phyloP scores from a whole-genome alignment of 2,888 invertebrate genomes.

The Campoplex nolae region DNA sequence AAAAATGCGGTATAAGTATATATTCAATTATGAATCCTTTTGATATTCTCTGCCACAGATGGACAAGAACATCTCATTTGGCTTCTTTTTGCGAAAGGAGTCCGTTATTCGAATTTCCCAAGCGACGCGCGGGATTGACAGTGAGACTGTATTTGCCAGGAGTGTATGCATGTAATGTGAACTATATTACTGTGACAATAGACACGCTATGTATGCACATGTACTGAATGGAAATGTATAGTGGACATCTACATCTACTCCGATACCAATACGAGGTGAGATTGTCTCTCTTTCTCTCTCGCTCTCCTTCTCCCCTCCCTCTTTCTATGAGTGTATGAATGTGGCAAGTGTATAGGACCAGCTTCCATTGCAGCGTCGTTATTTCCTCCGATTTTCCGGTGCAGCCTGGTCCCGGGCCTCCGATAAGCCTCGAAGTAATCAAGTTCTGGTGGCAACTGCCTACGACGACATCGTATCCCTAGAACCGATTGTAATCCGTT shows the following conservation, averaged over 20 bases:
- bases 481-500: conserved; percentile 69
- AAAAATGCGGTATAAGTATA: not conserved
- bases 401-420: conserved; percentile 70
- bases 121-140: conserved; percentile 28
- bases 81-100: conserved; percentile 19
- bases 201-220: not conserved
- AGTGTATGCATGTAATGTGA: conserved; percentile 11
- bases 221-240: not conserved
- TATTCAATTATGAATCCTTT: conserved; percentile 17
- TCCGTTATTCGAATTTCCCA: conserved; percentile 59
- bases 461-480: conserved; percentile 70
- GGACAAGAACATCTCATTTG: conserved; percentile 34
- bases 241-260: conserved; percentile 11
- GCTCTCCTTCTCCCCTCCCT: not conserved
- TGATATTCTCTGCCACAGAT: conserved; percentile 19
- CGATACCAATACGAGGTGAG: conserved; percentile 19
- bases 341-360: conserved; percentile 18
- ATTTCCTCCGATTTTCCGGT: conserved; percentile 76
- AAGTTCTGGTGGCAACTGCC: conserved; percentile 78
- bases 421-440: conserved; percentile 80
- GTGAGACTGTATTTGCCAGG: conserved; percentile 23
- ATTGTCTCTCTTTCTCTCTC: not conserved
- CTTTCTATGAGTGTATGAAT: conserved; percentile 21
- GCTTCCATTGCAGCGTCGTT: conserved; percentile 63
- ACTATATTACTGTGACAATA: conserved; percentile 24